Base-by-base conservation (phyloP, 2,797 vertebrate species). In the Danio choprae region DNA sequence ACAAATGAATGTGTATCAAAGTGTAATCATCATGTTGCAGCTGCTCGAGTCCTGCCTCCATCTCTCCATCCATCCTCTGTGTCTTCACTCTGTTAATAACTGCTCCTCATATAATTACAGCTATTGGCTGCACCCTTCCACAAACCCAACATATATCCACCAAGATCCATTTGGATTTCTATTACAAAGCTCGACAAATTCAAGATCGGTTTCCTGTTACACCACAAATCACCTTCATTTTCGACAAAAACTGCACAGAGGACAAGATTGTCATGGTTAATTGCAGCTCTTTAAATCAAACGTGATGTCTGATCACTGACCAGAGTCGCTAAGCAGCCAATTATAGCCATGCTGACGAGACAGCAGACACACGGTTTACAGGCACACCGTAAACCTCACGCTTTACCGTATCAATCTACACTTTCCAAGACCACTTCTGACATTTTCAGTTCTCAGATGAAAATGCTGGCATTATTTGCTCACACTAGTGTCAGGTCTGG, bases 181-280 rank as follows among this genome's bases (percentile, higher is more conserved):
- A 88, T 92, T 93, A 93, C 94, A 93, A 95, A 95, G 93, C 93
- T 93, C 92, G 93, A 93, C 90, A 93, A 93, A 91, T 92, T 92
- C 15, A 53, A 43, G 58, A 75, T 91, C 92, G 90, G 89, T 93
- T 94, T 91, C 89, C 81, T 29, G 93, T 92, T 90, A 81, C 81
- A 90, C 90, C 87, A 87, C 87, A 92, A 93, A 92, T 90, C 91
- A 95, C 59, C 43, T 12, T 50, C 92, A 93, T 94, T 93, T 94
- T 91, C 92, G 89, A 55, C 18, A 40, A 18, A n/a, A 62, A 64
- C n/a, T 8, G 90, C 89, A 91, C 92, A 90, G 90, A 92, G 43
- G 50, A 79, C 55, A 13, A 68, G 53, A 72, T 12, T 38, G 55
- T 22, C 22, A 18, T 38, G 41, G 38, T 56, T 73, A 73, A 64